These are phyloP conservation scores for Zosterops pallidus DNA, from an alignment of 2,113 vertebrate genomes.

Conservation along the genomic window DNA sequence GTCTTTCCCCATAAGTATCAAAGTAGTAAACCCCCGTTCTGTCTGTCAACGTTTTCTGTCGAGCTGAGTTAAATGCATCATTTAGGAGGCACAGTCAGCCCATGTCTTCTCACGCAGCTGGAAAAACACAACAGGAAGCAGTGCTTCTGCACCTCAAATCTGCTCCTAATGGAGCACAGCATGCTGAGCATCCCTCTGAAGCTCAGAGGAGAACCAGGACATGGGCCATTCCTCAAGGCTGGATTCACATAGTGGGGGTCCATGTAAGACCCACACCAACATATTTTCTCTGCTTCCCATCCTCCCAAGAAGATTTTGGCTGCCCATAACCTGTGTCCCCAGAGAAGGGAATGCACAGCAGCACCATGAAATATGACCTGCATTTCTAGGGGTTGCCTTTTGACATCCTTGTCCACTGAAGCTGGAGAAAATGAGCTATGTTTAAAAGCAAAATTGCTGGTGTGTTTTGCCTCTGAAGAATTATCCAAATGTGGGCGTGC, in stretches of 20 bases:
- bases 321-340: fast-evolving
- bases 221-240: fast-evolving
- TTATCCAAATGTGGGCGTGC: fast-evolving
- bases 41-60: constrained; percentile 37
- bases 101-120: constrained; percentile 33
- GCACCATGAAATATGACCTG: no score
- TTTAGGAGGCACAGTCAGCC: constrained; percentile 14
- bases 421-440: not conserved
- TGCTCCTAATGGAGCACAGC: not conserved
- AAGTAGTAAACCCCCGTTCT: constrained; percentile 28
- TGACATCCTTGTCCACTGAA: not conserved
- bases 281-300: not conserved
- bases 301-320: not conserved
- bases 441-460: not conserved
- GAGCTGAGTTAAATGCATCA: constrained; percentile 44
- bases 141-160: not conserved
- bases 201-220: not conserved
- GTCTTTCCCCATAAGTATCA: constrained; percentile 13
- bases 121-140: not conserved
- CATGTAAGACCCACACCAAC: not conserved
- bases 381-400: not conserved
- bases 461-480: not conserved
- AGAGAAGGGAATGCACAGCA: not conserved
- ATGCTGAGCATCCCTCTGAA: not conserved
- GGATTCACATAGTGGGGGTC: not conserved